Evolutionary conservation across 2,797 vertebrate genomes (phyloP), one percentile per base, ranked within the genome.

Genomic region (Nannoperca obscura): DNA sequence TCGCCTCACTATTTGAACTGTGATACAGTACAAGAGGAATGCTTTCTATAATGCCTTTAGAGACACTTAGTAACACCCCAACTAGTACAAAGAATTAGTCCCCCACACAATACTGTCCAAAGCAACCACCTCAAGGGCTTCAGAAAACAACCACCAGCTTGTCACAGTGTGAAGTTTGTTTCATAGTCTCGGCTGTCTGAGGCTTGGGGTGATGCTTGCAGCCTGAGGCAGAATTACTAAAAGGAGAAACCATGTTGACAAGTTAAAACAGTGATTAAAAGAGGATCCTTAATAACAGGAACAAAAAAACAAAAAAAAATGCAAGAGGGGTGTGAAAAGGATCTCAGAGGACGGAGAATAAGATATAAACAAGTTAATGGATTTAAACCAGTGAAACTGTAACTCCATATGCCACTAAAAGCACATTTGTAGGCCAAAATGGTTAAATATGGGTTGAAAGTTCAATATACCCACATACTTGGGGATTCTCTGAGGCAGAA

Each of bases 401-500:
- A 38, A 38, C 36, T 55, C 2, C 50, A 38, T 9, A 17, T 46
- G 49, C 22, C 38, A 66, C 22, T 6, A n/a, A 75, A 65, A 36
- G 20, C 8, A 59, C 9, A 42, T 57, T 50, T 24, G 53, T 50
- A 61, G 62, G 50, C 47, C 65, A 59, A 42, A 69, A 73, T 40
- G 64, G 36, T 63, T 50, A 50, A 71, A 20, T 65, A 32, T 32
- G 63, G 73, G 63, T 54, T 78, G 38, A 77, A 89, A 86, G 76
- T 82, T 88, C 76, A 91, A 79, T 52, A 81, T 20, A 81, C 7
- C 81, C 78, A 82, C 77, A 76, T 52, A 85, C 79, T 76, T 81
- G 65, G 32, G 32, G 54, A 83, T 50, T 67, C 86, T 78, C 60
- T 86, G 88, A 86, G 67, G 85, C 82, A 87, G 90, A 92, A 91